Evolutionary conservation across 2,113 vertebrate species (phyloP), one percentile per base, ranked within the genome.

Genomic region (Myotis brandtii): DNA sequence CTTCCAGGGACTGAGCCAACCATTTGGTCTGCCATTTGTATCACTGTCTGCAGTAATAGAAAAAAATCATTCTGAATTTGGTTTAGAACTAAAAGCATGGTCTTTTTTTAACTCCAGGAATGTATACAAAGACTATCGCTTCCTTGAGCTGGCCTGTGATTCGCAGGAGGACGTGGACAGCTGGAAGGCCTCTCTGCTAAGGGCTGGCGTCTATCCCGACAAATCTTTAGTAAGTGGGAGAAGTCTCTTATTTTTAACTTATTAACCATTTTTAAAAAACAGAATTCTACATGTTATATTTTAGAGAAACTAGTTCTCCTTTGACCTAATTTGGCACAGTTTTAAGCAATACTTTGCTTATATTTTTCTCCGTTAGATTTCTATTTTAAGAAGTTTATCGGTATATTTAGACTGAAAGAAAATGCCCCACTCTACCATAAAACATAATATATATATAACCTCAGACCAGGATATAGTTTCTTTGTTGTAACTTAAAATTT

Each of bases 71-170:
- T 92, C 83, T 85, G 64, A 88, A 79, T 89, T 81, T 66, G 69
- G 11, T 70, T 89, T 37, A 54, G 62, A 62, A 87, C 91, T 97
- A 43, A 94, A 80, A 66, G 54, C 50, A 56, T 52, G 50, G 86
- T 69, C 69, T 91, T 92, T 73, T 80, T 48, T 95, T 95, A 96
- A 96, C 97, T 98, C 84, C 89, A 99, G 99, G 99, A 99, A 99
- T 97, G 99, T 99, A 97, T 99, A 99, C 98, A 99, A 99, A 98
- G 99, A 99, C 99, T 99, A 99, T 98, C 99, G 98, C 93, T 99
- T 98, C 98, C 98, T 99, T 97, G 99, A 99, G 98, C 98, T 99
- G 97, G 99, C 99, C 85, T 99, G 99, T 96, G 99, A 99, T 97
- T 98, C 99, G 84, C 99, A 99, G 97, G 99, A 99, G 98, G 99